These are phyloP conservation scores for Drosophila neutralis DNA, from an alignment of 2,888 invertebrate genomes.

Conservation along the genomic window DNA sequence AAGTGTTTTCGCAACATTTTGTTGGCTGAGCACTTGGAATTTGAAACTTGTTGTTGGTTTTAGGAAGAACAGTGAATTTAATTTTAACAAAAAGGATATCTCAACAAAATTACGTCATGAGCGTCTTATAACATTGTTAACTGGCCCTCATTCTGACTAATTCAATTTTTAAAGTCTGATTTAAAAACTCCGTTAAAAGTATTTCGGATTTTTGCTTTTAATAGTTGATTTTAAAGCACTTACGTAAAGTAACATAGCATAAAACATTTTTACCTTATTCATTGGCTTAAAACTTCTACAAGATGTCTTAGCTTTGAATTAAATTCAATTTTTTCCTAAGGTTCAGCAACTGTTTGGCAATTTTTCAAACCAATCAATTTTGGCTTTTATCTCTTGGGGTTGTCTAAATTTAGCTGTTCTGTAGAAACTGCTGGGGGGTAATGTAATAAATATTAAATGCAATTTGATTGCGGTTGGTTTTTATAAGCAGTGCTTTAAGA, in stretches of 20 bases:
- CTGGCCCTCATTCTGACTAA: background rate
- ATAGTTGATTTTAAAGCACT: no score
- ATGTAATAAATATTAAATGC: conserved; percentile 73
- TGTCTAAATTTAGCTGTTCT: conserved; percentile 10
- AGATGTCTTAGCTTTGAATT: background rate
- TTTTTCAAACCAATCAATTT: conserved; percentile 2
- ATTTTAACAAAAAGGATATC: background rate
- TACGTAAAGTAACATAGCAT: no score
- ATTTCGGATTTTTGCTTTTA: no score
- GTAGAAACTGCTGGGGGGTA: conserved; percentile 3
- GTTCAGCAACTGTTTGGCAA: background rate
- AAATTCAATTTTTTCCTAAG: background rate
- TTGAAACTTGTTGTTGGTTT: background rate
- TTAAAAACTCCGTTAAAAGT: background rate
- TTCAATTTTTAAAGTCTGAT: background rate
- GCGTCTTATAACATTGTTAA: background rate
- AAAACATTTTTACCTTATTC: background rate
- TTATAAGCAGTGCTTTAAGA: conserved; percentile 5
- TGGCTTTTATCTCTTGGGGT: background rate
- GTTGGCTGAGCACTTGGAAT: background rate
- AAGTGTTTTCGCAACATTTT: background rate
- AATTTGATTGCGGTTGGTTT: conserved; percentile 64
- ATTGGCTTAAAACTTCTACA: background rate
- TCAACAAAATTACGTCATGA: background rate
- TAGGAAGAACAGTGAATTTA: background rate